Percentiles rank a stretch among this genome's conserved stretches.
These are phyloP conservation scores for Ammodytes marinus DNA, from an alignment of 2,113 vertebrate genomes.

Conservation along the genomic window DNA sequence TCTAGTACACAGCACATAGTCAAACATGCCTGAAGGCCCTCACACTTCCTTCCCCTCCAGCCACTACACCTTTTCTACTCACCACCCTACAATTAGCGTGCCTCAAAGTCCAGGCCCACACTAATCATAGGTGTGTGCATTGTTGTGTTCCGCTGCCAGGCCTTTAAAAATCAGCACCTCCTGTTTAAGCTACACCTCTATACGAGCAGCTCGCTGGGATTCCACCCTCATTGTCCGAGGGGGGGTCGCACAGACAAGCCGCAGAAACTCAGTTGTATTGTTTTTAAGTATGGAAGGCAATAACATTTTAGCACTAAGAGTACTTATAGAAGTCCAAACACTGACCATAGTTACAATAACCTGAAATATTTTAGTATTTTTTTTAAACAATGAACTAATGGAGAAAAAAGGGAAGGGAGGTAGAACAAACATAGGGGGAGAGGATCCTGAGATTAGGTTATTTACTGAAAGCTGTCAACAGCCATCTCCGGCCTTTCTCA, in stretches of 20 bases:
- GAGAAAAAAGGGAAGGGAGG: not conserved
- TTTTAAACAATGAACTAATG: conserved; percentile 3
- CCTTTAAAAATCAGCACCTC: conserved; percentile 77
- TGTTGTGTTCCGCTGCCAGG: conserved; percentile 76
- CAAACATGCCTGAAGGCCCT: conserved; percentile 75
- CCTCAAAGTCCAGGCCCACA: conserved; percentile 77
- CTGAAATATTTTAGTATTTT: not conserved
- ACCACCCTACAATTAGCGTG: conserved; percentile 82
- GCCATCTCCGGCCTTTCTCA: conserved; percentile 27
- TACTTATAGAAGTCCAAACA: not conserved
- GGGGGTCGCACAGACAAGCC: conserved; percentile 15
- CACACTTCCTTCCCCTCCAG: conserved; percentile 75
- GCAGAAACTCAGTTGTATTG: conserved; percentile 6
- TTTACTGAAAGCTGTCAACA: conserved; percentile 47
- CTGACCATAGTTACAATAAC: not conserved
- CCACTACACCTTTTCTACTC: conserved; percentile 79
- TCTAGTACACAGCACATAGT: conserved; percentile 45
- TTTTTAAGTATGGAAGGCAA: conserved; percentile 20
- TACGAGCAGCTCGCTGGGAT: conserved; percentile 21
- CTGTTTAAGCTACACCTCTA: conserved; percentile 67
- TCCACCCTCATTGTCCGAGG: conserved; percentile 29
- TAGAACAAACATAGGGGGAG: conserved; percentile 17
- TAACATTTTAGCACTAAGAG: not conserved
- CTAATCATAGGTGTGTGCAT: conserved; percentile 83
- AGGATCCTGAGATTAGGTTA: conserved; percentile 37